Base-by-base conservation (phyloP, 2,113 vertebrate genomes). In the Egretta garzetta region DNA sequence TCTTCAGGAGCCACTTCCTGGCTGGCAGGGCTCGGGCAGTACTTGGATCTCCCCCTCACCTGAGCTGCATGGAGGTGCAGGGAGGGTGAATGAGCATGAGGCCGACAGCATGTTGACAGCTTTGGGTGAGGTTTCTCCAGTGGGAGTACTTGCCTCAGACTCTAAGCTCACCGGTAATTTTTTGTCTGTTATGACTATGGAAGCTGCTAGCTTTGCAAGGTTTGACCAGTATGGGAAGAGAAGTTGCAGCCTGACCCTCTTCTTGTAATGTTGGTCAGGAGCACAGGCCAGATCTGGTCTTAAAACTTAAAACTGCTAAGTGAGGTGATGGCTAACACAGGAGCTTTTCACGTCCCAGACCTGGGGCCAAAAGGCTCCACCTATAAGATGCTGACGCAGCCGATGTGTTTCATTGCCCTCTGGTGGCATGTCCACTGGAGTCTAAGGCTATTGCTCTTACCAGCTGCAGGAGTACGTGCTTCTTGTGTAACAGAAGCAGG, bases 401-500 rank as follows among this genome's bases (percentile, higher is more conserved):
- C 7, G 1, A 12, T 32, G 43, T 26, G 27, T 94, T 94, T 56
- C 90, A 62, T 95, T 95, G 92, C 92, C 87, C 90, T 92, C 88
- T 96, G 88, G 45, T 86, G 92, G 79, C 0, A 0, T 16, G 35
- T 70, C 62, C 71, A 16, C 45, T n/a, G 9, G 60, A 70, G 35
- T 15, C 45, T 49, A n/a, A 72, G 33, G 49, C 32, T 70, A 2
- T 6, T 75, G 53, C 39, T 91, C 5, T n/a, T 79, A 17, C 33
- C 24, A 17, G 30, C 28, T 90, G 47, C 33, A 41, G 28, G 55
- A 67, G 9, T 53, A 52, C 0, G 0, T 19, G 49, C 27, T 60
- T 32, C 41, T 71, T 45, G 24, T 26, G 10, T 37, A 58, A 56
- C 32, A 74, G 45, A 71, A 94, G 37, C 13, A 62, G 71, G 32